These are phyloP conservation scores for Endomychus coccineus DNA, from an alignment of 2,888 invertebrate species.

Conservation along the genomic window DNA sequence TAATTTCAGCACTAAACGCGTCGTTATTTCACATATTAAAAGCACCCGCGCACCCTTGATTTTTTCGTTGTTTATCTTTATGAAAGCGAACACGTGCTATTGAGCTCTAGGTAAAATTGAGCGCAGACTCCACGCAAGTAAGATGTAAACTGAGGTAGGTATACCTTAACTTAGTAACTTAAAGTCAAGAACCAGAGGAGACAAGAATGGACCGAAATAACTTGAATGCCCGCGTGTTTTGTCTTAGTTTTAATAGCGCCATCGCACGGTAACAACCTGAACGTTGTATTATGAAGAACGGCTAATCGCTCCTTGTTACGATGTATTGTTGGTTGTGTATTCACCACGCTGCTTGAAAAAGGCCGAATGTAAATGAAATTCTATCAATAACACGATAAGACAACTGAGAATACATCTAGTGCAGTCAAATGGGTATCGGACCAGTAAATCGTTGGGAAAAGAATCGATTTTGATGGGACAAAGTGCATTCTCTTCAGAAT, in stretches of 20 bases:
- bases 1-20: slow-evolving; percentile 11
- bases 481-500: too few relatives aligned
- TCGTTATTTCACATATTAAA: slow-evolving; percentile 14
- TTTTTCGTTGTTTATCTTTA: background rate
- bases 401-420: too few relatives aligned
- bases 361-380: too few relatives aligned
- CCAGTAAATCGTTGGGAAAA: too few relatives aligned
- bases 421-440: too few relatives aligned
- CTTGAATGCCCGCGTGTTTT: slow-evolving; percentile 7
- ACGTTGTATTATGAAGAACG: too few relatives aligned
- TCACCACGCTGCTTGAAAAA: too few relatives aligned
- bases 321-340: too few relatives aligned
- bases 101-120: slow-evolving; percentile 20
- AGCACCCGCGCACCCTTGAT: background rate
- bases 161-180: slow-evolving; percentile 12
- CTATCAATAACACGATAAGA: too few relatives aligned
- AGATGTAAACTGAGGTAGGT: slow-evolving; percentile 31
- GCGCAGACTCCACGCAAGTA: slow-evolving; percentile 32
- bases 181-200: slow-evolving; percentile 16
- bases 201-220: slow-evolving; percentile 15
- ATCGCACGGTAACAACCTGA: slow-evolving; percentile 15
- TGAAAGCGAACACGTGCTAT: slow-evolving; percentile 29
- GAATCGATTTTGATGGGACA: too few relatives aligned
- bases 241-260: slow-evolving; percentile 12
- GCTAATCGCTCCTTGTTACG: too few relatives aligned